Percentiles rank a stretch among this genome's conserved stretches.
phyloP scores from a whole-genome alignment of 2,888 invertebrate species.

The Machimus rusticus region DNA sequence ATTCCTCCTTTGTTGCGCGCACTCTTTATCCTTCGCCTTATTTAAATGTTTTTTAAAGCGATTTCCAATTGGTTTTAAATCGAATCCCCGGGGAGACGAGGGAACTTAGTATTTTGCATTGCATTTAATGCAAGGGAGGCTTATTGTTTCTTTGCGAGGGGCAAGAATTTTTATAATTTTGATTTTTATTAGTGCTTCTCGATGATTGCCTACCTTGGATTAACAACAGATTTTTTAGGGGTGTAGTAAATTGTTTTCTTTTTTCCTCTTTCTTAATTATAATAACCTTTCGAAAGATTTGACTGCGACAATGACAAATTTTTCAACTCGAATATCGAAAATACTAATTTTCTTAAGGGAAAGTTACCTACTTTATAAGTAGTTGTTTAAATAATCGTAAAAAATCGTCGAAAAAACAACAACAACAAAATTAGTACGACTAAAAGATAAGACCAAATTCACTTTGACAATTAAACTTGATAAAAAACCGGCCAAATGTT shows the following conservation, averaged over 20 bases:
- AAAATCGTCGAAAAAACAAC: no score
- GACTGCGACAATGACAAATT: not conserved
- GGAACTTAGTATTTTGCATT: not conserved
- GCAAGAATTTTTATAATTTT: not conserved
- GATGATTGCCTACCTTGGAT: not conserved
- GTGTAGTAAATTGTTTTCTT: not conserved
- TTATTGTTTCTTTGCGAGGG: not conserved
- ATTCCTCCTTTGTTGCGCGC: conserved; percentile 17
- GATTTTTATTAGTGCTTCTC: not conserved
- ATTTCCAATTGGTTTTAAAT: conserved; percentile 28
- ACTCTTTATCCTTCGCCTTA: conserved; percentile 13
- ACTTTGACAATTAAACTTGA: no score
- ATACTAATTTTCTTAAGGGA: no score
- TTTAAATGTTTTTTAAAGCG: conserved; percentile 32
- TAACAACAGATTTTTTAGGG: not conserved
- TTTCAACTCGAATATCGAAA: no score
- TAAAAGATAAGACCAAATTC: no score
- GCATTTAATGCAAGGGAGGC: not conserved
- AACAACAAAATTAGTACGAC: no score
- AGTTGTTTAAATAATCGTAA: no score
- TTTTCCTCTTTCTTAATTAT: not conserved
- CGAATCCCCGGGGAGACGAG: not conserved
- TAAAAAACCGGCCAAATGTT: no score
- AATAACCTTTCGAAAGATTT: not conserved
- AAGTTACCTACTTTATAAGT: no score